These are phyloP conservation scores for Neostethus bicornis DNA, from an alignment of 2,797 vertebrate species.

Conservation along the genomic window DNA sequence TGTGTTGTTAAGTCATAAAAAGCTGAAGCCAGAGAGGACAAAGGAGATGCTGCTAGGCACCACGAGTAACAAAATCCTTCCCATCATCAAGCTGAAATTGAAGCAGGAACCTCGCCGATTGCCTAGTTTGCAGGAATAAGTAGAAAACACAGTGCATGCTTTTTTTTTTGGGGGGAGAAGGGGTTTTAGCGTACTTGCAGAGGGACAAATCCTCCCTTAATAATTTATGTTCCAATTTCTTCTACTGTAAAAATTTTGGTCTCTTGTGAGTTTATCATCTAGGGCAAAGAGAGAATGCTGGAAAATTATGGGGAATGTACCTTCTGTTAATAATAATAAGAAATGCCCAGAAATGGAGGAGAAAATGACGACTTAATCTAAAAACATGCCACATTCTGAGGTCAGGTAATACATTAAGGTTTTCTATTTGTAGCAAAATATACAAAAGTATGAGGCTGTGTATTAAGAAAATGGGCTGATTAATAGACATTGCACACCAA, in stretches of 20 bases:
- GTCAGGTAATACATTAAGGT: constrained; percentile 33
- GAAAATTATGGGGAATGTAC: constrained; percentile 31
- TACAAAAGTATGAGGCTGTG: background rate
- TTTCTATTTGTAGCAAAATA: background rate
- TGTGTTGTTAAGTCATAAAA: constrained; percentile 56
- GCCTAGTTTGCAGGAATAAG: constrained; percentile 34
- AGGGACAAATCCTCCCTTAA: constrained; percentile 42
- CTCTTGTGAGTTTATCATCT: constrained; percentile 51
- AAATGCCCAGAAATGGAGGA: constrained; percentile 39
- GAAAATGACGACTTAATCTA: constrained; percentile 38
- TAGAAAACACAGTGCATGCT: constrained; percentile 40
- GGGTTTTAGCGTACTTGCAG: no score
- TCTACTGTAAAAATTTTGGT: constrained; percentile 50
- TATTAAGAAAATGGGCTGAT: constrained; percentile 26
- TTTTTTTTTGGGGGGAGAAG: constrained; percentile 15
- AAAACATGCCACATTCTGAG: constrained; percentile 40
- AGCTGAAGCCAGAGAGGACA: constrained; percentile 27
- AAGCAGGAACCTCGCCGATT: constrained; percentile 21
- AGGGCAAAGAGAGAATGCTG: constrained; percentile 8
- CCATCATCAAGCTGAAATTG: constrained; percentile 22
- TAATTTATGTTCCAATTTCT: constrained; percentile 64
- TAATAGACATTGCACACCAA: constrained; percentile 11
- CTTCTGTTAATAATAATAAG: constrained; percentile 50
- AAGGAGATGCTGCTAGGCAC: constrained; percentile 16
- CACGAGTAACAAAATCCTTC: constrained; percentile 34